These are phyloP conservation scores for Amblyopsis hoosieri DNA, from an alignment of 2,797 vertebrate genomes.

Conservation along the genomic window DNA sequence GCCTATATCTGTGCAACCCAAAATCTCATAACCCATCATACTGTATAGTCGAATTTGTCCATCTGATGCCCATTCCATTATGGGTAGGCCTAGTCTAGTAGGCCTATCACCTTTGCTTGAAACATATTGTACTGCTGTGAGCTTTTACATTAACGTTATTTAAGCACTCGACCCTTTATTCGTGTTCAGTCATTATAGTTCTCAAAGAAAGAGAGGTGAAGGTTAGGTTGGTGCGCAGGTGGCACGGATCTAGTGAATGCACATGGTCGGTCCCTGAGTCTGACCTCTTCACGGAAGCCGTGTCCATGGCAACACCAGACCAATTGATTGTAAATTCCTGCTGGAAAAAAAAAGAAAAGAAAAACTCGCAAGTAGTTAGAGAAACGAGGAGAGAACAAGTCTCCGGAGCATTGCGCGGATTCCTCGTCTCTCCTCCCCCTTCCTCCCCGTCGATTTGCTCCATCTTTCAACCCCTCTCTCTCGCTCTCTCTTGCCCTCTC, in stretches of 20 bases:
- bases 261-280: constrained; percentile 80
- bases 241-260: constrained; percentile 83
- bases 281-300: constrained; percentile 85
- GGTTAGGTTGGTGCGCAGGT: constrained; percentile 64
- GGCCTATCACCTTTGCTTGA: too few relatives aligned
- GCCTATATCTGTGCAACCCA: too few relatives aligned
- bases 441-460: constrained; percentile 51
- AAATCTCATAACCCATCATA: too few relatives aligned
- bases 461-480: constrained; percentile 50
- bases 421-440: constrained; percentile 57
- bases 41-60: too few relatives aligned
- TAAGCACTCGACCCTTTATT: background rate
- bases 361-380: constrained; percentile 29
- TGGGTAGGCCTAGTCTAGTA: too few relatives aligned
- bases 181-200: too few relatives aligned
- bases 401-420: constrained; percentile 73
- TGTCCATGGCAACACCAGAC: constrained; percentile 83
- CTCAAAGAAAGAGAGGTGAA: background rate
- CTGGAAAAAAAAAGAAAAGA: constrained; percentile 33
- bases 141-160: background rate
- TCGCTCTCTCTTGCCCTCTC: constrained; percentile 41
- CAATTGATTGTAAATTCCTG: constrained; percentile 85
- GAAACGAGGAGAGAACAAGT: constrained; percentile 43
- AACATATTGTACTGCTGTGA: too few relatives aligned
- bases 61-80: too few relatives aligned